Evolutionary conservation across 2,888 invertebrate species (phyloP).

Genomic region (Mesoligia furuncula): DNA sequence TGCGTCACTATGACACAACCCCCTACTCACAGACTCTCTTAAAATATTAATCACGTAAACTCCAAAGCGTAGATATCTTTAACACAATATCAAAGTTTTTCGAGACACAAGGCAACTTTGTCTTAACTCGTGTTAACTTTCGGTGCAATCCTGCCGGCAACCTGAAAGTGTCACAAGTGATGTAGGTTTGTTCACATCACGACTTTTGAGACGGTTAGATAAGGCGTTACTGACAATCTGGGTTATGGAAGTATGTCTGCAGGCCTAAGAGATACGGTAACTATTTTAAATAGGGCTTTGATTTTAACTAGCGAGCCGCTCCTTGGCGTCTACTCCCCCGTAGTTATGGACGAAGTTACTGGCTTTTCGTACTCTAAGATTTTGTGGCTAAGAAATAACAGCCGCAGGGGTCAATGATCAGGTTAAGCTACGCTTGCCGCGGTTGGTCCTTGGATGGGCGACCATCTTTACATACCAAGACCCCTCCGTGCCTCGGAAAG

Average conservation of each 20-base stretch:
- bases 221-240: constrained; percentile 46
- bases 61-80: constrained; percentile 55
- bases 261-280: no score
- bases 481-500: no score
- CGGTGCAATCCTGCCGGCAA: constrained; percentile 57
- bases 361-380: no score
- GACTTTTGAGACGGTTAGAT: constrained; percentile 63
- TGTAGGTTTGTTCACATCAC: constrained; percentile 62
- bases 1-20: neutral
- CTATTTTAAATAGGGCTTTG: neutral
- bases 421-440: no score
- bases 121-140: constrained; percentile 65
- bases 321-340: neutral
- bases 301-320: neutral
- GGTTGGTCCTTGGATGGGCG: no score
- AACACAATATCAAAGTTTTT: constrained; percentile 65
- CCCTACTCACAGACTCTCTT: constrained; percentile 19
- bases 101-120: constrained; percentile 48
- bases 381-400: no score
- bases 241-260: constrained; percentile 22
- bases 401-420: no score
- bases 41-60: constrained; percentile 60
- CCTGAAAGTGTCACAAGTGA: constrained; percentile 68
- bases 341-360: no score
- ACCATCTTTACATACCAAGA: no score